Evolutionary conservation across 23 tunicate species (phyloP), one percentile per base, ranked within the genome.

Genomic region (Ciona savignyi): DNA sequence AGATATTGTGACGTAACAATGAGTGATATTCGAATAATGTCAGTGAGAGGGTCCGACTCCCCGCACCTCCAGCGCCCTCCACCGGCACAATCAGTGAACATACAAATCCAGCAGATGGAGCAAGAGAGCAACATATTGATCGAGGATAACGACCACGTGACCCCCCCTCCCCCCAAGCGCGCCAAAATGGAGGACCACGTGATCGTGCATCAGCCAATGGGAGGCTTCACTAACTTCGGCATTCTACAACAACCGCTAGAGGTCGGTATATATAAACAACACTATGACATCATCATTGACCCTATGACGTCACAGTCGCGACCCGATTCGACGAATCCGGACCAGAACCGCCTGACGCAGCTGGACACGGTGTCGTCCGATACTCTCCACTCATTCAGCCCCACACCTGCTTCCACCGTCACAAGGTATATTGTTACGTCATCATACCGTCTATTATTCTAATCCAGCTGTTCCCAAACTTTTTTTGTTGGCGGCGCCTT

Each of bases 281-380:
- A 9, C 22, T 63, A 63, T n/a, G 28, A 63, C 26, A 63, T 9
- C 4, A n/a, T 63, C 4, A 63, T 25, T 9, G 24, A 11, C 15
- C 24, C 28, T 9, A 63, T 63, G 67, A 63, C 67, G 28, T 63
- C 67, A 63, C 77, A 82, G 80, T 30, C 88, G 15, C 67, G 96
- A 21, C 87, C 96, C 26, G 96, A 77, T 51, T 88, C 96, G 11
- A 69, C 87, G 19, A 87, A 87, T 71, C 83, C 85, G 21, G 87
- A 87, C 64, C 73, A 88, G 48, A 82, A 77, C 70, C 49, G 81
- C 56, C 65, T 88, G 60, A 88, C 96, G 15, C 96, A 88, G 51
- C 76, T 88, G 28, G 87, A 88, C 72, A 88, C 87, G 3, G 96
- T 88, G 1, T 88, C 96, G 19, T 51, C 83, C 4, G 96, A 85